These are phyloP conservation scores for Melieria picta DNA, from an alignment of 2,888 invertebrate genomes.

Conservation along the genomic window DNA sequence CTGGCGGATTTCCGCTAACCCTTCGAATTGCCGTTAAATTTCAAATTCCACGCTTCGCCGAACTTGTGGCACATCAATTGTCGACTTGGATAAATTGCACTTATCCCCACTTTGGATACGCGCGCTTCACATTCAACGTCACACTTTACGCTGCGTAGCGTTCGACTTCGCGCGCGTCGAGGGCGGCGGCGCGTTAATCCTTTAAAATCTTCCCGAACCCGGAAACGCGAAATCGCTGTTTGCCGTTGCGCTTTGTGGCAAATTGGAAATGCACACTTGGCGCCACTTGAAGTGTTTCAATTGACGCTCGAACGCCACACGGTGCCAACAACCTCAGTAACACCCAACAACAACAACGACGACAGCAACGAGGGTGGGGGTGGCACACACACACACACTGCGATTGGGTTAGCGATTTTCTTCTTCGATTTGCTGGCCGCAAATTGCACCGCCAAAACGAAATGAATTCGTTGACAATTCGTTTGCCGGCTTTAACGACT, in stretches of 20 bases:
- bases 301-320: no score
- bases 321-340: no score
- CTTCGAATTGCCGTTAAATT: no score
- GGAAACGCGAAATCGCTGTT: background rate
- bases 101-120: background rate
- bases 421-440: no score
- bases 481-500: no score
- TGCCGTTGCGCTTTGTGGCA: slow-evolving; percentile 15
- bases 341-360: background rate
- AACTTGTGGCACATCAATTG: no score
- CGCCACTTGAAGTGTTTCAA: background rate
- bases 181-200: slow-evolving; percentile 12
- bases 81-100: background rate
- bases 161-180: background rate
- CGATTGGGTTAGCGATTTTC: background rate
- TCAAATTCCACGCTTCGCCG: no score
- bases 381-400: background rate
- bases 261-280: slow-evolving; percentile 11
- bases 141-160: background rate
- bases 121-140: slow-evolving; percentile 2
- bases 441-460: no score
- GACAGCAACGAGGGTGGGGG: background rate
- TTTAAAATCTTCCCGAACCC: background rate
- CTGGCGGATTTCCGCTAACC: no score
- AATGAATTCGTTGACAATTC: no score